These are phyloP conservation scores for Oreohelix idahoensis DNA, from an alignment of 1,140 invertebrate genomes.

Conservation along the genomic window DNA sequence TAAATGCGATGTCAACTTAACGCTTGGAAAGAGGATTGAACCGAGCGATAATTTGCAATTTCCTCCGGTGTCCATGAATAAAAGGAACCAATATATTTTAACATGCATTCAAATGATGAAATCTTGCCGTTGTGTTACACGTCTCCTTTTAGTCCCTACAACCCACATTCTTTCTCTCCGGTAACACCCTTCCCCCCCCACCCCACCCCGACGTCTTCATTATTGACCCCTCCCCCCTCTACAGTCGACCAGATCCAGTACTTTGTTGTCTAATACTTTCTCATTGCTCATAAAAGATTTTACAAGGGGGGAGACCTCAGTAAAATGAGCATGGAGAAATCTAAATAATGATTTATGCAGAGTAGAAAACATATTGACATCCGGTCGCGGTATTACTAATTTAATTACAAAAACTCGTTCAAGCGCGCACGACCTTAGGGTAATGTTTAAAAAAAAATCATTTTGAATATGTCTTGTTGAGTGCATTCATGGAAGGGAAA, in stretches of 20 bases:
- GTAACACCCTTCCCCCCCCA: no score
- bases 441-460: background rate
- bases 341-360: conserved; percentile 14
- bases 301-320: no score
- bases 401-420: conserved; percentile 21
- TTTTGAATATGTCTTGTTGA: background rate
- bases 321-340: no score
- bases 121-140: background rate
- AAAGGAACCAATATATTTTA: conserved; percentile 15
- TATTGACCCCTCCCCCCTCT: no score
- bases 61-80: background rate
- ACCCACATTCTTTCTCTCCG: background rate
- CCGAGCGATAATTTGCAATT: conserved; percentile 26
- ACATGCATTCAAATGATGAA: background rate
- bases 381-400: background rate
- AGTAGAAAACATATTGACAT: conserved; percentile 19
- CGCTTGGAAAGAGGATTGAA: background rate
- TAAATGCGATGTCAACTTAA: conserved; percentile 13
- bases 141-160: background rate
- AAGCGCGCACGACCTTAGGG: background rate
- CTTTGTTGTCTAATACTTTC: no score
- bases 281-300: no score
- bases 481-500: background rate
- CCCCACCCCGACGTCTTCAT: no score
- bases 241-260: no score